Base-by-base conservation (phyloP, 2,888 invertebrate species). In the Eulithis prunata region DNA sequence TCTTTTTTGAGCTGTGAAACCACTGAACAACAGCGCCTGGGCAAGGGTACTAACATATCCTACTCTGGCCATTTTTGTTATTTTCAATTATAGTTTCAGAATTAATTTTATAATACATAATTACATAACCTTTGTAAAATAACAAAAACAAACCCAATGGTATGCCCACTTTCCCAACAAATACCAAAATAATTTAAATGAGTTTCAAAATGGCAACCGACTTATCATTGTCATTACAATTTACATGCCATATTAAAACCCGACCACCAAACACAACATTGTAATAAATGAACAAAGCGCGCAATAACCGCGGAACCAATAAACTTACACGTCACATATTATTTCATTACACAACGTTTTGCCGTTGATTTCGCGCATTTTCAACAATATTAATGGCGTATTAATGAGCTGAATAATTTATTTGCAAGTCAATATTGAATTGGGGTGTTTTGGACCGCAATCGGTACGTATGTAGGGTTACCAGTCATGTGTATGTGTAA, bases 381-480 rank as follows among this genome's bases (percentile, higher is more conserved):
- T 55, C 58, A 13, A 67, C 70, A 64, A 72, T 78, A 77, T 78
- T 81, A 78, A 76, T 75, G 78, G 71, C 64, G 64, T 70, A 73
- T 69, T 73, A 78, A 77, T 78, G 77, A 76, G 46, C 72, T 72
- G 53, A 73, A 75, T 75, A 66, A 75, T 76, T 77, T 63, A 76
- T 65, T 62, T 53, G 62, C 47, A 61, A 62, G 66, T 73, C 70
- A 73, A 73, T 74, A 71, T 71, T 68, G 60, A 62, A 51, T 41
- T 63, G 69, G 57, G 56, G 62, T 64, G 62, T 59, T 52, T 63
- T 53, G 11, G 55, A 70, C 69, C 69, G 45, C 65, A 68, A 61
- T 67, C 14, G 64, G 52, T 5, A 4, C n/a, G n/a, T 12, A 46
- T 3, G 38, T 6, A 58, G 47, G 49, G 49, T 55, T 59, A 36